A percentile compares a stretch with the other conserved stretches of the same genome.
These are phyloP conservation scores for Poeciliopsis infans DNA, from an alignment of 2,797 vertebrate species.

Conservation along the genomic window DNA sequence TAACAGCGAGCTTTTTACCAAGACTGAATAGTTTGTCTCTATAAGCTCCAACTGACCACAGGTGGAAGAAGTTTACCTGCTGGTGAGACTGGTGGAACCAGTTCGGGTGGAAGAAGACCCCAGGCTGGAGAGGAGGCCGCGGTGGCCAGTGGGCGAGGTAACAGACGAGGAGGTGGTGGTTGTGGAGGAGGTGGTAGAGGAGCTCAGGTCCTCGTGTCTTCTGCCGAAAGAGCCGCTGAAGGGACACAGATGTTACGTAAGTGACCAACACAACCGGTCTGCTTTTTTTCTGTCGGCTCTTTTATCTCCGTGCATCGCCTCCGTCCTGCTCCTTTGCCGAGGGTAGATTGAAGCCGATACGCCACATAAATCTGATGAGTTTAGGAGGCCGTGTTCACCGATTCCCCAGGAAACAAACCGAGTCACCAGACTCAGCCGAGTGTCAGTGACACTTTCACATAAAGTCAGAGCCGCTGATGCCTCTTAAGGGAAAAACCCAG, in stretches of 20 bases:
- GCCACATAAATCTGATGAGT: background rate
- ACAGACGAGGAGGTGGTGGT: constrained; percentile 87
- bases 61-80: constrained; percentile 82
- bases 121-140: constrained; percentile 86
- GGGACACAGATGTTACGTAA: background rate
- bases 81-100: constrained; percentile 89
- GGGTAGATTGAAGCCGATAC: background rate
- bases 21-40: background rate
- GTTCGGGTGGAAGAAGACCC: constrained; percentile 86
- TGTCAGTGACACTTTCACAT: background rate
- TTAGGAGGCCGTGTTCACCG: background rate
- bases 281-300: background rate
- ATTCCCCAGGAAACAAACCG: background rate
- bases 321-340: background rate
- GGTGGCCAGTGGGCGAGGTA: constrained; percentile 94
- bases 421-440: background rate
- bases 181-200: constrained; percentile 80
- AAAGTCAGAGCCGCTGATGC: background rate
- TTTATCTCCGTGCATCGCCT: background rate
- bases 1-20: background rate
- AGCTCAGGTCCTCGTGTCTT: constrained; percentile 90
- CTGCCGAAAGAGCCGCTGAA: constrained; percentile 93
- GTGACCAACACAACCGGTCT: background rate
- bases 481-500: constrained; percentile 4
- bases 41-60: background rate